These are phyloP conservation scores for Sinocyclocheilus maitianheensis DNA, from an alignment of 2,113 vertebrate species.

Conservation along the genomic window DNA sequence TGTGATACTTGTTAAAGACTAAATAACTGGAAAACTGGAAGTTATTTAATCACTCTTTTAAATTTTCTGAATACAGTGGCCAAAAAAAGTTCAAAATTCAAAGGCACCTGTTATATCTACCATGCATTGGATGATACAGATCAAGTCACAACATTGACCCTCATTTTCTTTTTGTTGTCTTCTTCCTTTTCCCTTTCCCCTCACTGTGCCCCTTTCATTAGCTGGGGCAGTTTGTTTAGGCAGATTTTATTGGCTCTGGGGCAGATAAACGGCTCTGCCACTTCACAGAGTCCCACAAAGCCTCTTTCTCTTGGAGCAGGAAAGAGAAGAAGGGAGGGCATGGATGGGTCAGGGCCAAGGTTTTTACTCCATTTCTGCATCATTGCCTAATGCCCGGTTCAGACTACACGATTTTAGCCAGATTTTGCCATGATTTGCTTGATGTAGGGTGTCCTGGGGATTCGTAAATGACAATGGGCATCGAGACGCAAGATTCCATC, in stretches of 20 bases:
- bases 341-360: no score
- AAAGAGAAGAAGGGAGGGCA: background rate
- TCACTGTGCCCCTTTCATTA: background rate
- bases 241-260: conserved; percentile 15
- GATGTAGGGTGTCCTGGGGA: no score
- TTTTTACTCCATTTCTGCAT: no score
- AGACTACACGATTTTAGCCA: no score
- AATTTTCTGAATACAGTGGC: background rate
- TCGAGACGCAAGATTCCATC: no score
- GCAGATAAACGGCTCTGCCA: conserved; percentile 25
- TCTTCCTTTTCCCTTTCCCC: background rate
- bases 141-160: background rate
- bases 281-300: conserved; percentile 42
- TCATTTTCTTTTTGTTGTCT: background rate
- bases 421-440: no score
- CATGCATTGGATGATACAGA: background rate
- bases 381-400: no score
- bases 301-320: conserved; percentile 7
- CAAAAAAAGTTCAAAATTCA: background rate
- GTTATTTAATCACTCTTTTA: background rate
- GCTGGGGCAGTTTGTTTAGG: conserved; percentile 21
- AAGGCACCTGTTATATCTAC: background rate
- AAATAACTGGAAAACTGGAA: background rate
- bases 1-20: background rate
- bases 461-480: no score